These are phyloP conservation scores for Paratrypauchen microcephalus DNA, from an alignment of 2,797 vertebrate species.

Conservation along the genomic window DNA sequence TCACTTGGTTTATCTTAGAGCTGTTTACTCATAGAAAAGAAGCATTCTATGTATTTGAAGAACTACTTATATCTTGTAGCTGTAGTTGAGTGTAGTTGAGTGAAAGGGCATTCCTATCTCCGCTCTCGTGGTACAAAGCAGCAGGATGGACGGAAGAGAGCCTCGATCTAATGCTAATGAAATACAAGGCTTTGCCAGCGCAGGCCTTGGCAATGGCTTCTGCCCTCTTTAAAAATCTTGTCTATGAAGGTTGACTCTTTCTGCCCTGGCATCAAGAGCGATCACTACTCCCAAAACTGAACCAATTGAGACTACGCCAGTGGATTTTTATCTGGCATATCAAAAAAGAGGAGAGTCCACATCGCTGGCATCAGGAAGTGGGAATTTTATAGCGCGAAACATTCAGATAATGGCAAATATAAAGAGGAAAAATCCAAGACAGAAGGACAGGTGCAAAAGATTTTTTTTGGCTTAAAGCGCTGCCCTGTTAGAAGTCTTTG, in stretches of 20 bases:
- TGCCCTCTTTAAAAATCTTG: constrained; percentile 48
- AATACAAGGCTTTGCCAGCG: constrained; percentile 50
- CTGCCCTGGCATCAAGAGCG: constrained; percentile 55
- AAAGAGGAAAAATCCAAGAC: constrained; percentile 43
- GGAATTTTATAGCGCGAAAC: background rate
- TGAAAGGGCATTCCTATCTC: constrained; percentile 28
- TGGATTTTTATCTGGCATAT: constrained; percentile 71
- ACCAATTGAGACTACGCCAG: constrained; percentile 63
- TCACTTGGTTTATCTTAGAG: background rate
- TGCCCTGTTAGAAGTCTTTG: constrained; percentile 70
- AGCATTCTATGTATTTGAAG: constrained; percentile 17
- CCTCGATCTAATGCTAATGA: constrained; percentile 67
- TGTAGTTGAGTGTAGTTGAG: constrained; percentile 38
- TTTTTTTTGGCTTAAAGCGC: constrained; percentile 69
- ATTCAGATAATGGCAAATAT: constrained; percentile 25
- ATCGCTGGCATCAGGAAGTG: constrained; percentile 25
- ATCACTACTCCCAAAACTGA: constrained; percentile 47
- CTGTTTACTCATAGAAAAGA: constrained; percentile 3
- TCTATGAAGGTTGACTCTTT: constrained; percentile 49
- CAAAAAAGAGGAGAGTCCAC: constrained; percentile 33
- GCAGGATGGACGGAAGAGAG: constrained; percentile 48
- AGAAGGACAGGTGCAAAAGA: constrained; percentile 75
- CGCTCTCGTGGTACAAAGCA: constrained; percentile 28
- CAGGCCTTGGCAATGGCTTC: constrained; percentile 57
- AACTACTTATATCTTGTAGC: constrained; percentile 19